These are phyloP conservation scores for Daktulosphaira vitifoliae DNA, from an alignment of 1,140 invertebrate species.

Conservation along the genomic window DNA sequence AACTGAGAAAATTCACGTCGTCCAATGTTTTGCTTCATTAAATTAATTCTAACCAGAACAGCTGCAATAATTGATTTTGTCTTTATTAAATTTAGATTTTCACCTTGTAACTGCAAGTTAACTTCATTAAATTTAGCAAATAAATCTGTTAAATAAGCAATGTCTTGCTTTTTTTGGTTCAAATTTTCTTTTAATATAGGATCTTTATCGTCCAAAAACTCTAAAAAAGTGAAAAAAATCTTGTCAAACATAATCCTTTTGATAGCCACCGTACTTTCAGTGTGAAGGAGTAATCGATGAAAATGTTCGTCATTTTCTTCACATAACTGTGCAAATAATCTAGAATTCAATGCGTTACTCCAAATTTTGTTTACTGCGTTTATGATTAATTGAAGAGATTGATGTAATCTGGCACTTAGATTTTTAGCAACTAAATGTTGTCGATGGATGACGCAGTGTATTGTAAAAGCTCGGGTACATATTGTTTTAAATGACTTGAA, in stretches of 20 bases:
- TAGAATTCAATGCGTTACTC: constrained; percentile 38
- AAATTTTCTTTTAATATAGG: constrained; percentile 36
- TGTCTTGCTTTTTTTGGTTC: constrained; percentile 41
- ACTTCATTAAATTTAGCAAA: constrained; percentile 39
- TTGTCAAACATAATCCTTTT: constrained; percentile 42
- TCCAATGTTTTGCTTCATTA: constrained; percentile 27
- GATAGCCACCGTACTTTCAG: constrained; percentile 43
- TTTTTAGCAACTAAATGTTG: neutral
- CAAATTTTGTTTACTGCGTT: constrained; percentile 39
- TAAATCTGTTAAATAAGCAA: constrained; percentile 42
- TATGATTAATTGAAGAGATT: neutral
- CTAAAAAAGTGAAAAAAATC: constrained; percentile 37
- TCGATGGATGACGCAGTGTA: neutral
- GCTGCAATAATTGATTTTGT: constrained; percentile 18
- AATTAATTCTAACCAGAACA: constrained; percentile 4
- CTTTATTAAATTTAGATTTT: constrained; percentile 22
- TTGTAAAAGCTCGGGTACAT: neutral
- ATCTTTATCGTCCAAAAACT: constrained; percentile 41
- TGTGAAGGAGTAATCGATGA: constrained; percentile 42
- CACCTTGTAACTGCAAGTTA: constrained; percentile 36
- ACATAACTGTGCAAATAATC: constrained; percentile 42
- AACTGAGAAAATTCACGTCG: too few species aligned
- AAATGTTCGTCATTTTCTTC: constrained; percentile 40
- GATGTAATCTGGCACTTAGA: constrained; percentile 1
- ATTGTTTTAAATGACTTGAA: neutral